Base-by-base conservation (phyloP, 64 coral and sea anemone genomes). In the Pocillopora damicornis region DNA sequence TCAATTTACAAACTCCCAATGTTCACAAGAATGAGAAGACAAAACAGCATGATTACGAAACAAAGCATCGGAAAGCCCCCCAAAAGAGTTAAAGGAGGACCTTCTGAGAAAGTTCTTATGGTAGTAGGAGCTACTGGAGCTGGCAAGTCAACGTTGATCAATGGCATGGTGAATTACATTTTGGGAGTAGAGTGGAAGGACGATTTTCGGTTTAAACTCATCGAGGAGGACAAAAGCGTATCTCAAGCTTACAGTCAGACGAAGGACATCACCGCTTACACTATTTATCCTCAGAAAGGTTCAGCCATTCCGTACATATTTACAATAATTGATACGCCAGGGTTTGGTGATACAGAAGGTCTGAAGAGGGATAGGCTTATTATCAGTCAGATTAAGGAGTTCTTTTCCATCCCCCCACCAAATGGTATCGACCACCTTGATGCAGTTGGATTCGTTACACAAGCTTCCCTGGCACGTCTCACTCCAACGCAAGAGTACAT, bases 401-500 rank as follows among this genome's bases (percentile, higher is more conserved):
- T 89, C 20, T 89, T 89, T 38, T 89, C 88, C 5, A 78, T 89
- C 15, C 5, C 68, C 1, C 63, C 63, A 7, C 62, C 22, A 59
- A 51, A 89, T 80, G 65, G 88, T 22, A 75, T 89, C 51, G 77
- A 81, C 13, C 88, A 89, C 1, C 77, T 89, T 0, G 30, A 89
- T 58, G 88, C 64, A 15, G 61, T 89, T 62, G 87, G 87, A 8
- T 88, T 88, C 35, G 87, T 88, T 10, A 66, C 77, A 0, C 76
- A 88, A 63, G 75, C 88, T 17, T 74, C 77, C 15, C 57, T 74
- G n/a, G 64, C 88, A 0, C 37, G 88, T 9, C 77, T 89, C 8
- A 89, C 88, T 26, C 77, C 64, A 15, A 37, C 88, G 16, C 88
- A 89, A 20, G 26, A 78, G n/a, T 89, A 89, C 88, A 89, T 89